Percentiles rank a stretch among this genome's conserved stretches.
These are phyloP conservation scores for Sus scrofa DNA, from an alignment of 2,113 vertebrate genomes.

Conservation along the genomic window T2T-Sscrofa CM000818.6:83341001-83341500, in stretches of 20 bases:
- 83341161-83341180: no score
- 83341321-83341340: not conserved
- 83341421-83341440: not conserved
- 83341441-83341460: not conserved
- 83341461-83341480: not conserved
- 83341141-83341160: no score
- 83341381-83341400: not conserved
- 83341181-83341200: no score
- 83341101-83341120: no score
- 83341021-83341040: not conserved
- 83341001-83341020: fast-evolving
- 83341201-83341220: not conserved
- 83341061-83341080: no score
- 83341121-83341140: no score
- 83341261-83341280: not conserved
- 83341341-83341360: not conserved
- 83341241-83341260: constrained; percentile 16
- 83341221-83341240: not conserved
- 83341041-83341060: not conserved
- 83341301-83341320: not conserved
- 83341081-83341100: no score
- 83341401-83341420: not conserved
- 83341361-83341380: not conserved
- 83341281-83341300: not conserved
- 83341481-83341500: not conserved